Base-by-base conservation (phyloP, 2,888 invertebrate genomes). In the Latheticus oryzae region DNA sequence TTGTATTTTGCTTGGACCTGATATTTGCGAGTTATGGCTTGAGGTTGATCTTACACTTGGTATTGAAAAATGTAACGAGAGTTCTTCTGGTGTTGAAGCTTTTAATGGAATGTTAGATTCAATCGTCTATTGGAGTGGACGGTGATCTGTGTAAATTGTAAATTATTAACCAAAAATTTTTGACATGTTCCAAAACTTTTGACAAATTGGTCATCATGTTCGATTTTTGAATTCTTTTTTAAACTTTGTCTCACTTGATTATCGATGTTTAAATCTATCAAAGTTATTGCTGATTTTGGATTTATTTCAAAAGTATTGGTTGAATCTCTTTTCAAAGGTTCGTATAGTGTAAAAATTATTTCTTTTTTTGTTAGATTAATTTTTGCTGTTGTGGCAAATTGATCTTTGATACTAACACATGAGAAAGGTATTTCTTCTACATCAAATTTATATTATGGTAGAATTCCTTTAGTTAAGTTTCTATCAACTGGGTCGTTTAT, bases 301-400 rank as follows among this genome's bases (percentile, higher is more conserved):
- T 26, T 26, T 7, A 26, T 26, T 1, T 26, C 26, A 26, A 8
- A 26, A 8, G n/a, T 26, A 8, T 8, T 26, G 4, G 4, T 26
- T 8, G 26, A 11, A 8, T 26, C 26, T 11, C 8, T 4, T 24
- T 24, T 7, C 8, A 2, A 7, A 24, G 24, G 7, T 24, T 24
- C 24, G 7, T 4, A 24, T 24, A 24, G 24, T 8, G 8, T 24
- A 24, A 24, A 24, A 24, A 7, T n/a, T 2, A 24, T n/a, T 24
- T 24, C 7, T 24, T 7, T 24, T 24, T 24, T 8, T 4, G 3
- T 24, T 7, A 8, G 24, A 24, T 24, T 24, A 7, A 24, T 24
- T 24, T n/a, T 24, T 24, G 24, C 8, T 24, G 24, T 24, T 24
- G 24, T 24, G 2, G 24, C 24, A 7, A 24, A n/a, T 24, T 24